Evolutionary conservation across 2,888 invertebrate species (phyloP).

Genomic region (Sminthurides aquaticus): DNA sequence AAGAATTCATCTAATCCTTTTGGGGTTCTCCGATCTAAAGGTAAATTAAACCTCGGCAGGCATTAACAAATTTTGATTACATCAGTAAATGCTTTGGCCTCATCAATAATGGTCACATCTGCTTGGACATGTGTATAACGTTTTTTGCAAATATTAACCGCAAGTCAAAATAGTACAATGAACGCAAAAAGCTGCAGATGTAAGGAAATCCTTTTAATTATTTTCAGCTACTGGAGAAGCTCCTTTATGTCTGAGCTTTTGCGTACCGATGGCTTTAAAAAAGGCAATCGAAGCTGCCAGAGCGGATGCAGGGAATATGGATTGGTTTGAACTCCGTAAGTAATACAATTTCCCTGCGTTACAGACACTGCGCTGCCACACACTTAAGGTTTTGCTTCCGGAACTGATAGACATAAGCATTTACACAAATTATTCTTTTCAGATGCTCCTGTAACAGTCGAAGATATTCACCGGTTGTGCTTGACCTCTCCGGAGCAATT

Average conservation of each 20-base stretch:
- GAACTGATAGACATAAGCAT: too few species aligned
- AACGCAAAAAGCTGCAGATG: not conserved
- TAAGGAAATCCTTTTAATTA: too few species aligned
- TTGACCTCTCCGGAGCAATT: slow-evolving; percentile 24
- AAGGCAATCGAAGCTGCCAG: slow-evolving; percentile 62
- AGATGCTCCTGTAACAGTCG: slow-evolving; percentile 38
- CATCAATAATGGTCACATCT: not conserved
- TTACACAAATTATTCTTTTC: too few species aligned
- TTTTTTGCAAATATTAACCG: too few species aligned
- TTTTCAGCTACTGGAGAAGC: slow-evolving; percentile 54
- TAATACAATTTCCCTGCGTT: slow-evolving; percentile 21
- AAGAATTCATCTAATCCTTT: slow-evolving; percentile 32
- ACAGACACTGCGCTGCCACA: too few species aligned
- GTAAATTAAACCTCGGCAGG: too few species aligned
- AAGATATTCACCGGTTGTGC: slow-evolving; percentile 30
- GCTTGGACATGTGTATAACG: not conserved
- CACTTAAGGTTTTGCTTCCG: too few species aligned
- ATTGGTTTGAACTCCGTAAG: slow-evolving; percentile 58
- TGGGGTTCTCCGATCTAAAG: slow-evolving; percentile 35
- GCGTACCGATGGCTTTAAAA: slow-evolving; percentile 58
- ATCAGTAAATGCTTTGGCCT: not conserved
- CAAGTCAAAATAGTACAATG: not conserved
- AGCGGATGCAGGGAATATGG: slow-evolving; percentile 56
- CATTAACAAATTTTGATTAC: too few species aligned
- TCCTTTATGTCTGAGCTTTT: slow-evolving; percentile 50